These are phyloP conservation scores for Drosophila infuscata DNA, from an alignment of 2,888 invertebrate species.

Conservation along the genomic window DNA sequence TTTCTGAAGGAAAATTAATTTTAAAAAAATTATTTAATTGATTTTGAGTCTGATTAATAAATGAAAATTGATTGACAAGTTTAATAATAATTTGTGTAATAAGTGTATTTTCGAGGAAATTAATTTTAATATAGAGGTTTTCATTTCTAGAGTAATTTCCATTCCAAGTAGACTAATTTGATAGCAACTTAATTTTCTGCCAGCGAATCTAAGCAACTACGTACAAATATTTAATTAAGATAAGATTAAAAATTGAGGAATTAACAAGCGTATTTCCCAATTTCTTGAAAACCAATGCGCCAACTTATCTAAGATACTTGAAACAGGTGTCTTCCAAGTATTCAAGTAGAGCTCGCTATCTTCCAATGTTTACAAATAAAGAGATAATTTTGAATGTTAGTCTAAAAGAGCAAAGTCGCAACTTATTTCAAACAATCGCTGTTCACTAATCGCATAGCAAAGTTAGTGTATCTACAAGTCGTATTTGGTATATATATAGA, in stretches of 20 bases:
- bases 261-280: not conserved
- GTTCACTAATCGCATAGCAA: not conserved
- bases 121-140: not conserved
- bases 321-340: not conserved
- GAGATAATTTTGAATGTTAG: not conserved
- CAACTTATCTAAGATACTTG: not conserved
- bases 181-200: not conserved
- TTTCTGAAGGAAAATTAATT: not conserved
- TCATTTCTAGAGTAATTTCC: not conserved
- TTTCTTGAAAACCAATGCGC: not conserved
- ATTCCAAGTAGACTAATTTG: not conserved
- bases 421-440: not conserved
- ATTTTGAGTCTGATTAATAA: not conserved
- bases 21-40: not conserved
- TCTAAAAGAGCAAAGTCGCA: not conserved
- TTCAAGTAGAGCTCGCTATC: not conserved
- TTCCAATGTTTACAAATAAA: not conserved
- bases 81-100: not conserved
- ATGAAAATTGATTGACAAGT: not conserved
- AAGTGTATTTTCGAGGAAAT: too few relatives aligned
- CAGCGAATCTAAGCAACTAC: not conserved
- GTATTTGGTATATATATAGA: constrained; percentile 5
- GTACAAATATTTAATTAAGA: not conserved
- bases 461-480: constrained; percentile 15
- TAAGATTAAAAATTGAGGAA: constrained; percentile 3